Conservation (phyloP, 2,888 invertebrate species). For the Elegia similella region DNA sequence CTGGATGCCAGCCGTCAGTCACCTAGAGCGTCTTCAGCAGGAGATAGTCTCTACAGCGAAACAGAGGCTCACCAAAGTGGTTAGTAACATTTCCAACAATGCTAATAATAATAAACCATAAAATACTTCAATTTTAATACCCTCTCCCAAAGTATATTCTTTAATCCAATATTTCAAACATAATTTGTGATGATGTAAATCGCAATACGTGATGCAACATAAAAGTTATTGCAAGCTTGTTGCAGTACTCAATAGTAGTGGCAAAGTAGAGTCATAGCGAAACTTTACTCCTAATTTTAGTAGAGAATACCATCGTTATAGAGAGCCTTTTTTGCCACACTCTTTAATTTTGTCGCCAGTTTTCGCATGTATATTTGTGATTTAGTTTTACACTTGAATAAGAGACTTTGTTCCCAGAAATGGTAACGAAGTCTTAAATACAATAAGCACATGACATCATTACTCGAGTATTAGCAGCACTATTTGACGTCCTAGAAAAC, state of each 20-base stretch:
- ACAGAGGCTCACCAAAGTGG: conserved; percentile 78
- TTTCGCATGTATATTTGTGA: conserved; percentile 61
- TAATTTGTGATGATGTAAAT: conserved; percentile 2
- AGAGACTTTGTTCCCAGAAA: conserved; percentile 24
- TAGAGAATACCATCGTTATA: conserved; percentile 51
- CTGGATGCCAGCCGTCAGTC: conserved; percentile 73
- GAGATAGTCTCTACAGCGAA: conserved; percentile 72
- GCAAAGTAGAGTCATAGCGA: conserved; percentile 81
- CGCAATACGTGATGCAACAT: conserved; percentile 22
- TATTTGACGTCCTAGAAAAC: conserved; percentile 24
- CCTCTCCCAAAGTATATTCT: not conserved
- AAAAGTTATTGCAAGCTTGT: conserved; percentile 53
- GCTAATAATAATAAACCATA: not conserved
- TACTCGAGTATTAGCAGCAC: conserved; percentile 27
- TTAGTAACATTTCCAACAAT: conserved; percentile 43
- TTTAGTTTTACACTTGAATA: conserved; percentile 32
- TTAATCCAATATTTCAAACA: not conserved
- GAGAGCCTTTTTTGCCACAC: conserved; percentile 70
- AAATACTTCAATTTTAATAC: not conserved
- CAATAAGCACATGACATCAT: conserved; percentile 22
- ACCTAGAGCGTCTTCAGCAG: conserved; percentile 72
- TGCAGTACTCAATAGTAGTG: conserved; percentile 70
- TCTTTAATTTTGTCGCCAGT: conserved; percentile 59
- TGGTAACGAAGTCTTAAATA: conserved; percentile 16
- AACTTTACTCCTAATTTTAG: conserved; percentile 74